Base-by-base conservation (phyloP, 2,113 vertebrate genomes). In the Morone saxatilis region DNA sequence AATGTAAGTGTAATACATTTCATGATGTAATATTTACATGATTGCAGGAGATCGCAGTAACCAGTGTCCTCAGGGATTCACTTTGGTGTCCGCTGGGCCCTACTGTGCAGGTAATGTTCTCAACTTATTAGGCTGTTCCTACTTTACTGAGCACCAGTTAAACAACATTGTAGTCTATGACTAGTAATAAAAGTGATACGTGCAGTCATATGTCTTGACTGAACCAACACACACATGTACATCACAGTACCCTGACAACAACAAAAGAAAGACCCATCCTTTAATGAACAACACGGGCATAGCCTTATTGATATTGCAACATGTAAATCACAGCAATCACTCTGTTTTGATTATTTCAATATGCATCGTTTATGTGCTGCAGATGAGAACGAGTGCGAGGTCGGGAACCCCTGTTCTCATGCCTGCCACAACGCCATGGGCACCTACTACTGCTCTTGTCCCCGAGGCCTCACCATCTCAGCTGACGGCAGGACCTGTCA, bases 371-470 rank as follows among this genome's bases (percentile, higher is more conserved):
- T 41, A 9, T 76, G 47, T 76, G 17, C 54, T 90, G 69, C 85
- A 99, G 98, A 99, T 89, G 97, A 98, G 89, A 96, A 99, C 0
- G 98, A 99, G 84, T 99, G 98, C 83, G 84, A 89, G 3, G 71
- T 79, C 0, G 91, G 96, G 54, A 98, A 93, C 62, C 97, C 97
- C 8, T 99, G 98, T 88, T 98, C 98, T 73, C 98, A 99, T 0
- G 78, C 78, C 59, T 99, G 98, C 78, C 98, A 99, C 88, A 99
- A 99, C 9, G 78, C 95, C 0, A 78, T 99, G 81, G 98, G 98
- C 10, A 96, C 97, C 41, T 98, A 98, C 86, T 97, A 98, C 76
- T 99, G 98, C 89, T 98, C 98, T 68, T 99, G 98, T 83, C 97
- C 97, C 0, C 83, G 92, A 43, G 98, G 98, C 47, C 96, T 99